Evolutionary conservation across 1,140 invertebrate species (phyloP), one percentile per base, ranked within the genome.

Genomic region (Philotrypesis tridentata): DNA sequence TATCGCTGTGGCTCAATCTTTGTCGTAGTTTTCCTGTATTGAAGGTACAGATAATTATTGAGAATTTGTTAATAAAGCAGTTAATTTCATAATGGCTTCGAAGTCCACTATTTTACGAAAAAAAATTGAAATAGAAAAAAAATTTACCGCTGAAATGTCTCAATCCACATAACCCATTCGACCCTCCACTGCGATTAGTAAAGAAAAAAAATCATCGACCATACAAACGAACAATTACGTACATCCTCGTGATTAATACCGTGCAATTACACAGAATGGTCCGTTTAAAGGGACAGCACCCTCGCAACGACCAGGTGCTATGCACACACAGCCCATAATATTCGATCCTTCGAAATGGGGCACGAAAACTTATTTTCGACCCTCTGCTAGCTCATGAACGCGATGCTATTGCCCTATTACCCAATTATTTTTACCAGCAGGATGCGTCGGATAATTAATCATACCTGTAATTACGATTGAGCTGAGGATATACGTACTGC

Each of bases 361-460:
- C 29, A 68, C 17, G 67, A 37, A 68, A 37, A 37, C 14, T 31
- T 65, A 27, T 63, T 63, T 65, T 65, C 9, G 27, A 65, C 25
- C 67, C 67, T 29, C 25, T 29, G 63, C 6, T 65, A 3, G 63
- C 63, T 63, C 61, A 29, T 9, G 12, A 68, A 68, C 48, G 48
- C 14, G 14, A 7, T 17, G 48, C 48, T n/a, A 6, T 1, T 55
- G 48, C 48, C 27, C 29, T 37, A 68, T 68, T 68, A 68, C 27
- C 67, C 67, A 31, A 68, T 68, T 68, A 68, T 14, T 21, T 68
- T 33, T 68, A 31, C 67, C 67, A 17, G 33, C 67, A 68, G 67
- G 67, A 68, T 68, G 31, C 25, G 31, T 29, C 14, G 27, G 67
- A 33, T 68, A 68, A 68, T 68, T 68, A 68, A 68, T 68, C 67